A percentile compares a stretch with the other conserved stretches of the same genome.
Evolutionary conservation across 1,140 invertebrate species (phyloP).

Genomic region (Drosophila ambigua): DNA sequence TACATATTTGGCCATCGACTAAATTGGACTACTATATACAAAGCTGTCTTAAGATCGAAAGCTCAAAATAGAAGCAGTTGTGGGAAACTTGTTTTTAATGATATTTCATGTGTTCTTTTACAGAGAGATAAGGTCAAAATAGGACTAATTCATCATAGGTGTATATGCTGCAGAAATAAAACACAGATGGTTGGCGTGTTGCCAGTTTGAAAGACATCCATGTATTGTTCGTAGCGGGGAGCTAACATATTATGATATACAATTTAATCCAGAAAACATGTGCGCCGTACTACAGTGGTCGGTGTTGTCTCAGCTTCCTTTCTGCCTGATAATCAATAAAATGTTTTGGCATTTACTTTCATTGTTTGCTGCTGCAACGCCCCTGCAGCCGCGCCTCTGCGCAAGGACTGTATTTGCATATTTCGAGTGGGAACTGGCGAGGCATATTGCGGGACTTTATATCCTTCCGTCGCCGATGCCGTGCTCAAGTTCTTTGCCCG

Average conservation of each 20-base stretch:
- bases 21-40: no score
- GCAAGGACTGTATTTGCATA: constrained; percentile 69
- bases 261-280: not conserved
- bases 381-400: constrained; percentile 59
- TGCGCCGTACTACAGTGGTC: constrained; percentile 30
- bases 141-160: no score
- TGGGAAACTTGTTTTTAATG: no score
- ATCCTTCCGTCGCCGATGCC: constrained; percentile 36
- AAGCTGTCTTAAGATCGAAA: no score
- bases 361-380: constrained; percentile 81
- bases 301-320: constrained; percentile 29
- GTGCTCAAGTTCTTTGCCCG: constrained; percentile 73
- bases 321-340: constrained; percentile 78
- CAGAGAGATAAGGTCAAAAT: no score
- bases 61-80: no score
- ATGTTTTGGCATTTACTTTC: constrained; percentile 83
- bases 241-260: not conserved
- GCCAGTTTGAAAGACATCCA: no score
- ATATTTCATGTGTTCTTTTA: no score
- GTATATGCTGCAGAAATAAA: no score
- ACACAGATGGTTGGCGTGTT: no score
- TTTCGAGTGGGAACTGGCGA: constrained; percentile 55
- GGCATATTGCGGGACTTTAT: constrained; percentile 69
- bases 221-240: not conserved
- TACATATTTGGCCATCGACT: no score